Conservation (phyloP, 2,113 vertebrate genomes). For the Pimephales promelas region DNA sequence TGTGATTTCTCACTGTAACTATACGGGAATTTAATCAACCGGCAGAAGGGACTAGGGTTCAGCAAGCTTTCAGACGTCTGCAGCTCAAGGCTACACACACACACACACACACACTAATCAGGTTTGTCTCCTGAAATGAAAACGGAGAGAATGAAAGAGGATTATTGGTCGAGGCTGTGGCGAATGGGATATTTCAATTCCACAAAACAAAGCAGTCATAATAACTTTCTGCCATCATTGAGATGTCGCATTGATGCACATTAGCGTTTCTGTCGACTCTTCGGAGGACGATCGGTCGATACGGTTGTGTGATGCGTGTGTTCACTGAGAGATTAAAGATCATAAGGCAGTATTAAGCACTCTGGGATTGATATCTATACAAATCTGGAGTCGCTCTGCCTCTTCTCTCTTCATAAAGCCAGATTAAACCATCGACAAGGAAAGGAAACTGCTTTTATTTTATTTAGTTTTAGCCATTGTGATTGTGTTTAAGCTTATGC, state of each 20-base stretch:
- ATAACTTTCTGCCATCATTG: not conserved
- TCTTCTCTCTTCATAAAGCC: not conserved
- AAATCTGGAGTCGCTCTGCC: not conserved
- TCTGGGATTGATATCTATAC: not conserved
- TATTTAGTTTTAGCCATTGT: not conserved
- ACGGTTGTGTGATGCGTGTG: not conserved
- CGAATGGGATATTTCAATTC: constrained; percentile 8
- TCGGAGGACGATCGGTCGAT: too few species aligned
- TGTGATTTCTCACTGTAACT: not conserved
- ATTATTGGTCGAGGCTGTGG: not conserved
- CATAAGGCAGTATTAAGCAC: not conserved
- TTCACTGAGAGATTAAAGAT: not conserved
- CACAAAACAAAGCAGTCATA: constrained; percentile 31
- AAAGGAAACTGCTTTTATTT: not conserved
- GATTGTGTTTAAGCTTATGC: not conserved
- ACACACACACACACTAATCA: constrained; percentile 6
- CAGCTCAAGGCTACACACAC: constrained; percentile 1
- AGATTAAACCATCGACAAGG: not conserved
- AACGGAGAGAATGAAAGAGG: not conserved
- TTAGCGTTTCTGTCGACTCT: not conserved
- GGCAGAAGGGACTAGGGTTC: not conserved
- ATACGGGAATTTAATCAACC: not conserved
- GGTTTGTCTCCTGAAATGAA: constrained; percentile 28
- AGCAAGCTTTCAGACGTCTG: not conserved
- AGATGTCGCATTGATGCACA: not conserved